Base-by-base conservation (phyloP, 35 echinoderm and acorn worm genomes). In the Heliocidaris tuberculata region DNA sequence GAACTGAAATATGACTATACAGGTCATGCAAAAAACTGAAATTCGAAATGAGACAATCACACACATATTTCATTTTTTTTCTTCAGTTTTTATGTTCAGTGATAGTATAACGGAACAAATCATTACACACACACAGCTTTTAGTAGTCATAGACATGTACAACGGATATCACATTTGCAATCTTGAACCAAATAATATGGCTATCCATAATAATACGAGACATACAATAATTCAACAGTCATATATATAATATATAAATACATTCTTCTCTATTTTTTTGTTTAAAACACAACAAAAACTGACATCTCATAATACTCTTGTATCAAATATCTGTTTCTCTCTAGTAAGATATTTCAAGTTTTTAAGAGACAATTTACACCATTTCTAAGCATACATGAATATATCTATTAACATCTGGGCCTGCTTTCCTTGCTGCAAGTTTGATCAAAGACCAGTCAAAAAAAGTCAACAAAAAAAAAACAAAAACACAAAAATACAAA, bases 181-280 rank as follows among this genome's bases (percentile, higher is more conserved):
- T 89, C 32, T 89, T 89, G 31, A 48, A 89, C 15, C 87, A 89
- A 89, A 89, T 32, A 89, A 47, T 32, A 32, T 89, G 31, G 31
- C 47, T 89, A 42, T 30, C 27, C 31, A 30, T 32, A 86, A 86
- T 86, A 30, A 17, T 21, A 89, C 87, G 31, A 89, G 87, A 89
- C 87, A 89, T 89, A 89, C 87, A 89, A 89, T 89, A 32, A 47
- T 89, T 47, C 31, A 89, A 89, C 87, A 78, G 17, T 78, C 65
- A 78, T 78, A 89, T 89, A 89, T 32, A 47, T 89, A 32, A 89
- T 47, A 89, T 89, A 89, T 89, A 89, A 89, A 89, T 89, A 89
- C 87, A 89, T 89, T 47, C 87, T 47, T 89, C 87, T 89, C 87
- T 89, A 89, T 89, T 24, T 89, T 86, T 48, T 89, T 89, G 87